A percentile compares a stretch with the other conserved stretches of the same genome.
These are phyloP conservation scores for Epirrita christyi DNA, from an alignment of 2,888 invertebrate species.

Conservation along the genomic window DNA sequence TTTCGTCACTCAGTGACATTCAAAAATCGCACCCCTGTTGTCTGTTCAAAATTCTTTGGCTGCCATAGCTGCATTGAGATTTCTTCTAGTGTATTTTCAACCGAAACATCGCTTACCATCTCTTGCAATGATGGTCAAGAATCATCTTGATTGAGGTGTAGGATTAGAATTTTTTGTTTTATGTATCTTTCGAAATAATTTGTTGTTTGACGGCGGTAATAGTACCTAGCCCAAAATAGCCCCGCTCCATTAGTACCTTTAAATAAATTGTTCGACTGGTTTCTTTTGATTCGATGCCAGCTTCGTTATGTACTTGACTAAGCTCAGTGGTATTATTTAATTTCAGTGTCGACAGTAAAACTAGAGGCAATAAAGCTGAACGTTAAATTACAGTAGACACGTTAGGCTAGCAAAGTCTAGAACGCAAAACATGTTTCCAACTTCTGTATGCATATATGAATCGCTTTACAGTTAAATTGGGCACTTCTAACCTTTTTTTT, in stretches of 20 bases:
- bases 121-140: too few relatives aligned
- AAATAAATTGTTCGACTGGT: constrained; percentile 35
- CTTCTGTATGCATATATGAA: too few relatives aligned
- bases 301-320: constrained; percentile 7
- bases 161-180: too few relatives aligned
- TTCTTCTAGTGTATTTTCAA: neutral
- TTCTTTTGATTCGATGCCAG: constrained; percentile 48
- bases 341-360: neutral
- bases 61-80: neutral
- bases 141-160: too few relatives aligned
- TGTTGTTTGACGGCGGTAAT: too few relatives aligned
- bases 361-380: neutral
- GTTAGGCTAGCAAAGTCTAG: constrained; percentile 15
- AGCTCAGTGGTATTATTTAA: constrained; percentile 1
- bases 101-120: too few relatives aligned
- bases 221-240: constrained; percentile 9
- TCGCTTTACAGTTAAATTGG: too few relatives aligned
- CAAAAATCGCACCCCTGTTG: too few relatives aligned
- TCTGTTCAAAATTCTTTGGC: neutral
- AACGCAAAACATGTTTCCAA: too few relatives aligned
- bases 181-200: too few relatives aligned
- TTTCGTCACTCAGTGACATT: too few relatives aligned
- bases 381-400: constrained; percentile 15
- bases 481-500: too few relatives aligned
- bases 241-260: constrained; percentile 17